Percentiles rank a stretch among this genome's conserved stretches.
Conservation (phyloP, 37 sponge, comb jelly and placozoan genomes). For the Ianthella basta region DNA sequence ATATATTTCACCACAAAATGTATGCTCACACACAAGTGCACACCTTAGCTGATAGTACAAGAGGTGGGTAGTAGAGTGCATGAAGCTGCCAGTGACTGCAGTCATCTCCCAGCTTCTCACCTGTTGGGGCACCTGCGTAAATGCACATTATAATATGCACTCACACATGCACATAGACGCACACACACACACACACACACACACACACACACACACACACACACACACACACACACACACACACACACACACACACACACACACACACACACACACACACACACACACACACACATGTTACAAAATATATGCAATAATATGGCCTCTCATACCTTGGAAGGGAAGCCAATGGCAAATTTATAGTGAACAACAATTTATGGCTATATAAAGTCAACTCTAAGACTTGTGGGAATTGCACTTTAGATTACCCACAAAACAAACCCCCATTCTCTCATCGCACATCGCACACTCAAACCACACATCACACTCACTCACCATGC, state of each 20-base stretch:
- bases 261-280: slow-evolving; percentile 26
- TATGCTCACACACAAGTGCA: slow-evolving; percentile 4
- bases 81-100: slow-evolving; percentile 95
- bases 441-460: background rate
- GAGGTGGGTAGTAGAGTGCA: slow-evolving; percentile 96
- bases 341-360: too few relatives aligned
- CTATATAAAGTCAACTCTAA: too few relatives aligned
- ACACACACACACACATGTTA: too few relatives aligned
- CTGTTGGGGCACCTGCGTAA: slow-evolving; percentile 83
- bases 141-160: background rate
- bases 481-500: slow-evolving; percentile 69
- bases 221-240: too few relatives aligned
- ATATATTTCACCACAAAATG: background rate
- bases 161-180: too few relatives aligned
- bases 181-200: slow-evolving; percentile 26
- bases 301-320: too few relatives aligned
- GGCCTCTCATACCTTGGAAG: too few relatives aligned
- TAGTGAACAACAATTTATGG: too few relatives aligned
- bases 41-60: slow-evolving; percentile 91
- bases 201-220: slow-evolving; percentile 5
- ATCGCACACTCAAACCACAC: background rate
- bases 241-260: too few relatives aligned
- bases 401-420: too few relatives aligned
- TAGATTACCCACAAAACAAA: too few relatives aligned
- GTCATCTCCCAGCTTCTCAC: slow-evolving; percentile 48